Evolutionary conservation across 2,888 invertebrate species (phyloP), one percentile per base, ranked within the genome.

Genomic region (Margaritifera margaritifera): DNA sequence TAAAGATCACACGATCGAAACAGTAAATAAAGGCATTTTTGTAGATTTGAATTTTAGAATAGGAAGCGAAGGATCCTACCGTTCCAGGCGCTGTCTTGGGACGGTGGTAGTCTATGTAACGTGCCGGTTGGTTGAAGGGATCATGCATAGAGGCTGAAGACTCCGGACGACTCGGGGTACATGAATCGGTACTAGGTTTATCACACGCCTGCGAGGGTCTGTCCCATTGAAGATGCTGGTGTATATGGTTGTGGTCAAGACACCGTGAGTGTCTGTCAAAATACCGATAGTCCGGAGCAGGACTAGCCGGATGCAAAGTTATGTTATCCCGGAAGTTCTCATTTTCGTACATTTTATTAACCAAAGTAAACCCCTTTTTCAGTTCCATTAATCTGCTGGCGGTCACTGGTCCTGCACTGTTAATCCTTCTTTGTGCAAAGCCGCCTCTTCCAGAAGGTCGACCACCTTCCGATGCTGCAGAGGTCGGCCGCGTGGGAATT

Each of bases 201-300:
- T 77, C 78, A 75, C 82, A 81, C 20, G 83, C 82, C 20, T 74
- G 74, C 53, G 79, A 76, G 55, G 83, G 84, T n/a, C 80, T 72
- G 27, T 78, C 76, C 50, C 62, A 64, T 6, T 77, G 68, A n/a
- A 78, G 64, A n/a, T 71, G 71, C 15, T 66, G 64, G 59, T 81
- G 81, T 69, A 81, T 77, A 71, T 83, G 82, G 42, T 69, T 77
- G 58, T 82, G 78, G 50, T 84, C 80, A 58, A 78, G 75, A 68
- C 85, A 85, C 11, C 84, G 74, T 1, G 81, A 78, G 69, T 85
- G 85, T 25, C 85, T 65, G 66, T 83, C 83, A 67, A 83, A 81
- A 65, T 84, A 83, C 15, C 80, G 71, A 58, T 77, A 79, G 51
- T 82, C 80, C 5, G 83, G 82, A 1, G 80, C 80, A 31, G 81